A percentile compares a stretch with the other conserved stretches of the same genome.
These are phyloP conservation scores for Myxocyprinus asiaticus DNA, from an alignment of 2,113 vertebrate genomes.

Conservation along the genomic window DNA sequence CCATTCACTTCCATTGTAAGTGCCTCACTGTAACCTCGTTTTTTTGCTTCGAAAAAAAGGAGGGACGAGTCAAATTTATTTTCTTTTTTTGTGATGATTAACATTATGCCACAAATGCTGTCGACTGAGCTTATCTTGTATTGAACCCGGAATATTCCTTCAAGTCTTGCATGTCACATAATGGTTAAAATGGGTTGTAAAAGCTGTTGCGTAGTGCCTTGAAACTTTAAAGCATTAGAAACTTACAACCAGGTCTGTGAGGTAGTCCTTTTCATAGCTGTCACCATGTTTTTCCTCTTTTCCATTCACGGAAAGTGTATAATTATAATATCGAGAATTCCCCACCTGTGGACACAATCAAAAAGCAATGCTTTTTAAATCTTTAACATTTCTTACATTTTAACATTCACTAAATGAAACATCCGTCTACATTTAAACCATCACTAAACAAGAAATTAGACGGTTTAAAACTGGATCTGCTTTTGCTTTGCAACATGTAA, in stretches of 20 bases:
- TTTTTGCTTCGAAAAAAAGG: too few species aligned
- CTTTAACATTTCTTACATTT: not conserved
- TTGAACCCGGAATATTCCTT: too few species aligned
- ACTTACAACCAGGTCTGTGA: constrained; percentile 79
- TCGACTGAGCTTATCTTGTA: too few species aligned
- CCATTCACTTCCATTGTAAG: too few species aligned
- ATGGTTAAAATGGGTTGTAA: not conserved
- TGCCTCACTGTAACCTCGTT: too few species aligned
- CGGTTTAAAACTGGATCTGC: not conserved
- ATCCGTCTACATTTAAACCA: not conserved
- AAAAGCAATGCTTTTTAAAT: too few species aligned
- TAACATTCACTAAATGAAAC: too few species aligned
- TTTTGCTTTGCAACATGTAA: not conserved
- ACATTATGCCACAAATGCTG: too few species aligned
- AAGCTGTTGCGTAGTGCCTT: not conserved
- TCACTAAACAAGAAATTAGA: not conserved
- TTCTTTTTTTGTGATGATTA: too few species aligned
- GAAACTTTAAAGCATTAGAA: not conserved
- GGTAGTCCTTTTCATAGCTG: constrained; percentile 74
- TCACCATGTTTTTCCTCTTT: constrained; percentile 72
- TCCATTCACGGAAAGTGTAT: constrained; percentile 77
- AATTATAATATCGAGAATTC: constrained; percentile 81
- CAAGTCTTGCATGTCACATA: too few species aligned
- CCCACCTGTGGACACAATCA: constrained; percentile 66
- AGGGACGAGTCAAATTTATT: too few species aligned